These are phyloP conservation scores for Strigamia transsilvanica DNA, from an alignment of 2,888 invertebrate species.

Conservation along the genomic window DNA sequence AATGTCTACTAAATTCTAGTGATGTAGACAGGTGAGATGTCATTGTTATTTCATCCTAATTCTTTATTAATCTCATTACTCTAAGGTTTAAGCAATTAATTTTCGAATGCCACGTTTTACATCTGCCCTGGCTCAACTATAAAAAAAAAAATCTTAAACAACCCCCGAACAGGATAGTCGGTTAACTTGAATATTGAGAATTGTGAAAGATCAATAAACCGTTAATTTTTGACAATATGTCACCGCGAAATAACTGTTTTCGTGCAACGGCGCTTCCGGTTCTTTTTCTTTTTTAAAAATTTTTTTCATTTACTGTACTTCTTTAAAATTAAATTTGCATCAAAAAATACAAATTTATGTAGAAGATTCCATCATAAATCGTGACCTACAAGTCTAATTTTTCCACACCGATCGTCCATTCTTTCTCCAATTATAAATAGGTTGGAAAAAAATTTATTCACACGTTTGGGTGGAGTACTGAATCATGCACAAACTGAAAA, in stretches of 20 bases:
- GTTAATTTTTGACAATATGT: too few relatives aligned
- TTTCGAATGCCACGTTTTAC: not conserved
- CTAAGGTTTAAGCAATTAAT: not conserved
- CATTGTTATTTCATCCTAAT: constrained; percentile 20
- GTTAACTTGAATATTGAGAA: too few relatives aligned
- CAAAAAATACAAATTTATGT: too few relatives aligned
- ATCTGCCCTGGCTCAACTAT: not conserved
- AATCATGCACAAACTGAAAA: not conserved
- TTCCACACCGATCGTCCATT: not conserved
- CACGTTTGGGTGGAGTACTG: not conserved
- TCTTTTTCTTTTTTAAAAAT: too few relatives aligned
- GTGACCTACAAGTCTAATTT: not conserved
- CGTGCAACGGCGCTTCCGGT: too few relatives aligned
- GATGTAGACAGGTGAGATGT: constrained; percentile 20
- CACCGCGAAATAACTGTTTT: too few relatives aligned
- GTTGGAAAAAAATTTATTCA: not conserved
- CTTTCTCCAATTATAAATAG: not conserved
- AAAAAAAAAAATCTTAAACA: too few relatives aligned
- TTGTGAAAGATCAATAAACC: too few relatives aligned
- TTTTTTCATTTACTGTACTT: too few relatives aligned
- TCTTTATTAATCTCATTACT: constrained; percentile 20
- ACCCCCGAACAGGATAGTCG: too few relatives aligned
- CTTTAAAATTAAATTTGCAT: too few relatives aligned
- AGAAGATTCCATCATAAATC: not conserved
- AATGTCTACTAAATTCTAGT: not conserved